A percentile compares a stretch with the other conserved stretches of the same genome.
phyloP scores from a whole-genome alignment of 2,797 vertebrate genomes.

The Anomalospiza imberbis region DNA sequence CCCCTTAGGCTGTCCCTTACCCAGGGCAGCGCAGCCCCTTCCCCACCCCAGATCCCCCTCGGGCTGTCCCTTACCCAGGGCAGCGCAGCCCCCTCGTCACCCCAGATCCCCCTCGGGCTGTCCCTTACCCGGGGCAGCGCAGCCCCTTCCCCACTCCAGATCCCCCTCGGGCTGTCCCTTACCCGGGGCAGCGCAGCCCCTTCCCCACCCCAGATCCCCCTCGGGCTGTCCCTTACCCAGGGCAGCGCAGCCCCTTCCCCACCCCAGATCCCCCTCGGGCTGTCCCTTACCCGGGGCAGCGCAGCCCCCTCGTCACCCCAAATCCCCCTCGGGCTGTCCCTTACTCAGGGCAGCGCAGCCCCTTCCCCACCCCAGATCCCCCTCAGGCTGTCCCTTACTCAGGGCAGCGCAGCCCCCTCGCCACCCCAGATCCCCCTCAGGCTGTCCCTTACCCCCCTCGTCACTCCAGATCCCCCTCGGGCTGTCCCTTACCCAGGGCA shows the following conservation, averaged over 20 bases:
- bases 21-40: neutral
- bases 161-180: neutral
- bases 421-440: neutral
- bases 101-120: neutral
- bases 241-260: neutral
- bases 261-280: too few species aligned
- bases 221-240: neutral
- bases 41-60: rapidly evolving
- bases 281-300: neutral
- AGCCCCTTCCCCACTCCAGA: neutral
- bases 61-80: neutral
- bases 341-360: neutral
- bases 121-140: too few species aligned
- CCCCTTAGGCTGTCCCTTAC: neutral
- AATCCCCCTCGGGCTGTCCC: neutral
- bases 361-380: neutral
- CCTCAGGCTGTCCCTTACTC: neutral
- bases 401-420: neutral
- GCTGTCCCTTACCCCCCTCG: neutral
- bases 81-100: neutral
- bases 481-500: neutral
- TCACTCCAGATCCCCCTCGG: neutral
- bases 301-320: neutral
- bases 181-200: neutral
- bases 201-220: rapidly evolving